These are phyloP conservation scores for Littorina saxatilis DNA, from an alignment of 1,140 invertebrate genomes.

Conservation along the genomic window DNA sequence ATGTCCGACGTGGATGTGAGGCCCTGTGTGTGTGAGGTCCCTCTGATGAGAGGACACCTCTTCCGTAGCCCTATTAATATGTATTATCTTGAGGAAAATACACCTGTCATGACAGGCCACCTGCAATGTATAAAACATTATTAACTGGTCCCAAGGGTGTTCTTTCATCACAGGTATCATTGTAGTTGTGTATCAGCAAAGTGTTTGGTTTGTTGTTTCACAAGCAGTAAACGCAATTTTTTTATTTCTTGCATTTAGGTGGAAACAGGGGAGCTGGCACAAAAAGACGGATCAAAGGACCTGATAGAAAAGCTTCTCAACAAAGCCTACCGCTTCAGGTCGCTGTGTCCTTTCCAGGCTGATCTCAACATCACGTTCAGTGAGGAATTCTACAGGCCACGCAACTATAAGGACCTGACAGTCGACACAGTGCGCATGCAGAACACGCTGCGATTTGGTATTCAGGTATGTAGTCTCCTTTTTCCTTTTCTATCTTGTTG, in stretches of 20 bases:
- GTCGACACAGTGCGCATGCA: constrained; percentile 74
- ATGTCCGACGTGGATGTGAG: too few species aligned
- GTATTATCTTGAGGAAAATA: too few species aligned
- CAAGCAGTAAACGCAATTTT: too few species aligned
- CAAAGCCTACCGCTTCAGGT: constrained; percentile 72
- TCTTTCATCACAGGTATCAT: too few species aligned
- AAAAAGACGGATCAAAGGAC: constrained; percentile 54
- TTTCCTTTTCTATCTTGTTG: background rate
- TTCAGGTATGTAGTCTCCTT: constrained; percentile 51
- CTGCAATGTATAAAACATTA: too few species aligned
- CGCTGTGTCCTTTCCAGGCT: constrained; percentile 69
- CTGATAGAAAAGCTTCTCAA: constrained; percentile 65
- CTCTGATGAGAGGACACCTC: too few species aligned
- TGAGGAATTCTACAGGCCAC: constrained; percentile 68
- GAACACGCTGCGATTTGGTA: constrained; percentile 73
- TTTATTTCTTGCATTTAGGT: constrained; percentile 39
- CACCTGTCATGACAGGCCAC: too few species aligned
- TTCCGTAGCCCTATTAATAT: too few species aligned
- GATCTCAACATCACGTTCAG: constrained; percentile 60
- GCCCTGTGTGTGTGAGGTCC: too few species aligned
- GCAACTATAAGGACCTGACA: constrained; percentile 72
- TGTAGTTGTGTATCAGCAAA: too few species aligned
- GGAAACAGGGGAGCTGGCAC: constrained; percentile 59
- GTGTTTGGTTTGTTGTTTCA: too few species aligned
- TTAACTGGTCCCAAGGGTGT: too few species aligned